Evolutionary conservation across 1,140 invertebrate genomes (phyloP).

Genomic region (Meloidogyne chitwoodi): DNA sequence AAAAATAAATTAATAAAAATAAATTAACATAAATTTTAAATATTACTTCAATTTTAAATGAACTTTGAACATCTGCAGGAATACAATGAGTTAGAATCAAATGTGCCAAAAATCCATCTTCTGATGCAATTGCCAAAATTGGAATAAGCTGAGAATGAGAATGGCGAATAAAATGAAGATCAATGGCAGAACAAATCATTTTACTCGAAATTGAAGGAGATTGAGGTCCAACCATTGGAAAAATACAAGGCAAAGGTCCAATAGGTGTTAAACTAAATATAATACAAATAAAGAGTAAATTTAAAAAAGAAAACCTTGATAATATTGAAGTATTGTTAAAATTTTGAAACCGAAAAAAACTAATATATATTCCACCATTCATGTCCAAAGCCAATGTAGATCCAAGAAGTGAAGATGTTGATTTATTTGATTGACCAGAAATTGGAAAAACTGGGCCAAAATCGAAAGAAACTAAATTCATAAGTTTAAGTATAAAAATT

Average conservation of each 20-base stretch:
- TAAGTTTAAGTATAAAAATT: not conserved
- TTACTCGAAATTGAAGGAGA: not conserved
- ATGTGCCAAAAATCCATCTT: constrained; percentile 12
- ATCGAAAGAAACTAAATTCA: constrained; percentile 15
- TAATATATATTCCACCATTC: constrained; percentile 4
- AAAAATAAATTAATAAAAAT: not conserved
- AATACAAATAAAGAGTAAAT: not conserved
- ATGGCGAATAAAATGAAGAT: constrained; percentile 16
- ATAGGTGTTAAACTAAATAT: not conserved
- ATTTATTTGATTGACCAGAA: not conserved
- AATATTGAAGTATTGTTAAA: not conserved
- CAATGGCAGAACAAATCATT: constrained; percentile 11
- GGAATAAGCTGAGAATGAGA: not conserved
- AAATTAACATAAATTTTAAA: too few species aligned
- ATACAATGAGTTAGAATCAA: not conserved
- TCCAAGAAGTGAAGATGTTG: not conserved
- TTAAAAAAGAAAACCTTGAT: not conserved
- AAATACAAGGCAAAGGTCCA: not conserved
- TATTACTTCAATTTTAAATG: not conserved
- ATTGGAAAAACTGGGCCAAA: not conserved
- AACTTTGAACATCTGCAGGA: not conserved
- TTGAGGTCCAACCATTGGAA: not conserved
- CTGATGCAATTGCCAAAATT: constrained; percentile 3
- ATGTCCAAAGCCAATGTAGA: constrained; percentile 9
- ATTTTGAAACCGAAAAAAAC: not conserved